Evolutionary conservation across 2,797 vertebrate genomes (phyloP), one percentile per base, ranked within the genome.

Genomic region (Brachyalestes nurse): DNA sequence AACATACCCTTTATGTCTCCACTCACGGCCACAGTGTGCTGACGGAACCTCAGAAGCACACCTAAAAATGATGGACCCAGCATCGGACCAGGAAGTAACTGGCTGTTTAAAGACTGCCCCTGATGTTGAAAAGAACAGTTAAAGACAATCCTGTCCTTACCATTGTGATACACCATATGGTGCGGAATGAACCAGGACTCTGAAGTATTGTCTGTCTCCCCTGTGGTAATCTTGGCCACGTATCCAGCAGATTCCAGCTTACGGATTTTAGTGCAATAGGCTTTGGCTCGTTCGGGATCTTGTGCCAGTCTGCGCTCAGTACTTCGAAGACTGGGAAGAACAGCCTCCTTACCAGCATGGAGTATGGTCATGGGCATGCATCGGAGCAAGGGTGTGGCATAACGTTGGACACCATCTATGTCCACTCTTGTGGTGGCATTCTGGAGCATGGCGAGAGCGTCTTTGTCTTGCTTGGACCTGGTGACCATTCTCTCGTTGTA

Each of bases 381-480:
- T 23, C 61, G 25, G 10, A 77, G n/a, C 64, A 77, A 40, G 9
- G 49, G 64, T 2, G 64, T 77, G 25, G 65, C 38, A 2, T 70
- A 78, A 9, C 8, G 2, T 12, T 71, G 34, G 1, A 82, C 9
- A 2, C 77, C 49, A 1, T 80, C 42, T 0, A 84, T 42, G 1
- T 12, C 34, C n/a, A 78, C 51, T 0, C 57, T 19, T 4, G 13
- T 16, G 0, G 83, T 83, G 19, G 28, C 47, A 0, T 61, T 72
- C 75, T 86, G 67, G 1, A 85, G 79, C 5, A 83, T 45, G 4
- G 67, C 49, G 2, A 81, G 2, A 47, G 70, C 81, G 17, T 80
- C 70, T 10, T 77, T 77, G 16, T 84, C 86, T 21, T 84, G 67
- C 8, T 83, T 86, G 0, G 62, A 85, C 25, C 28, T 4, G 10